Evolutionary conservation across 2,113 vertebrate genomes (phyloP).

Genomic region (Peromyscus californicus): DNA sequence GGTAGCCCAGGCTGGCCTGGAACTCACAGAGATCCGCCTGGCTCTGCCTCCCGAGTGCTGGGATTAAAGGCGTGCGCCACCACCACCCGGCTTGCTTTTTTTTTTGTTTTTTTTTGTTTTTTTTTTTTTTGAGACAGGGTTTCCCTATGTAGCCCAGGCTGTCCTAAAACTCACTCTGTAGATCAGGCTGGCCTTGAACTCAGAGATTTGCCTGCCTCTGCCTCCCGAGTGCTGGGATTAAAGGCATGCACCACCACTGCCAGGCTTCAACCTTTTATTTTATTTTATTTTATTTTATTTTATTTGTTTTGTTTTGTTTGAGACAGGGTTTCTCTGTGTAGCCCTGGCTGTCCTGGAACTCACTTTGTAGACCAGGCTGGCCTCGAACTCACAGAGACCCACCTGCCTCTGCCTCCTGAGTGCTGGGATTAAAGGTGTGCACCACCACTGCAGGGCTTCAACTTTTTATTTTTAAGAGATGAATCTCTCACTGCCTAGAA

Average conservation of each 20-base stretch:
- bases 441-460: background rate
- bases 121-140: no score
- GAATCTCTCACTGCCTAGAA: background rate
- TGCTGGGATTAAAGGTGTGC: background rate
- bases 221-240: no score
- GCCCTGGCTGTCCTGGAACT: background rate
- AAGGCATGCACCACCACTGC: no score
- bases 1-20: no score
- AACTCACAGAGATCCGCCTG: background rate
- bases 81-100: no score
- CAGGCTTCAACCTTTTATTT: background rate
- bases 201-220: no score
- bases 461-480: background rate
- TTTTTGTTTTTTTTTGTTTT: no score
- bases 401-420: background rate
- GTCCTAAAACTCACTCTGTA: no score
- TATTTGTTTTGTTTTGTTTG: background rate
- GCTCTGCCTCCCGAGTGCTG: background rate
- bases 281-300: no score
- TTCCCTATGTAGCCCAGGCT: no score
- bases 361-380: background rate
- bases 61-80: background rate
- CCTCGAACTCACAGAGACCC: background rate
- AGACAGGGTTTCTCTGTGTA: background rate
- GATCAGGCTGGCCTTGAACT: no score